A percentile compares a stretch with the other conserved stretches of the same genome.
phyloP scores from a whole-genome alignment of 2,888 invertebrate species.

The Gymnosoma rotundatum region DNA sequence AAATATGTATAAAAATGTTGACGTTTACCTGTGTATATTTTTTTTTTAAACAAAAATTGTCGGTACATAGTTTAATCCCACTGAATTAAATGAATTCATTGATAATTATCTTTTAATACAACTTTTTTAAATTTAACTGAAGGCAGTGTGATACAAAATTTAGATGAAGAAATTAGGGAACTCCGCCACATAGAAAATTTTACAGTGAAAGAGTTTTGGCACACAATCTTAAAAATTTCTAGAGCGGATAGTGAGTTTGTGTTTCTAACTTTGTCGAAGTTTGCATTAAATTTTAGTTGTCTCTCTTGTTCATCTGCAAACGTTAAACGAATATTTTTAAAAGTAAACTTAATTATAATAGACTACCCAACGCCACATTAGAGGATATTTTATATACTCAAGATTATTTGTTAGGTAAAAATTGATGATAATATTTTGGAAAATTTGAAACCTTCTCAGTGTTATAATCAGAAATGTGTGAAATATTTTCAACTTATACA shows the following conservation, averaged over 20 bases:
- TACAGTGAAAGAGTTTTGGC: not conserved
- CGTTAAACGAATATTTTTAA: constrained; percentile 39
- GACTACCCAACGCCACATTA: not conserved
- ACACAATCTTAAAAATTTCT: constrained; percentile 9
- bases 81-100: too few species aligned
- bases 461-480: not conserved
- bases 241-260: not conserved
- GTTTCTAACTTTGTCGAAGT: constrained; percentile 32
- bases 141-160: constrained; percentile 14
- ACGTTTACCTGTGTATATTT: too few species aligned
- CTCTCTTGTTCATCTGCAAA: constrained; percentile 37
- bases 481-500: too few species aligned
- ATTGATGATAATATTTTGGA: constrained; percentile 1
- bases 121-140: constrained; percentile 23
- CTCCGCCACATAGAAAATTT: not conserved
- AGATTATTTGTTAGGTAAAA: constrained; percentile 34
- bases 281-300: constrained; percentile 23
- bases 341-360: constrained; percentile 46
- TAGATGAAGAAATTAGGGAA: not conserved
- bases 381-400: constrained; percentile 14
- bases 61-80: too few species aligned
- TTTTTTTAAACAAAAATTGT: too few species aligned
- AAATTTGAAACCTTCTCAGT: constrained; percentile 8
- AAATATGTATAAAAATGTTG: too few species aligned
- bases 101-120: not conserved